Evolutionary conservation across 2,797 vertebrate species (phyloP).

Genomic region (Malurus leucopterus): DNA sequence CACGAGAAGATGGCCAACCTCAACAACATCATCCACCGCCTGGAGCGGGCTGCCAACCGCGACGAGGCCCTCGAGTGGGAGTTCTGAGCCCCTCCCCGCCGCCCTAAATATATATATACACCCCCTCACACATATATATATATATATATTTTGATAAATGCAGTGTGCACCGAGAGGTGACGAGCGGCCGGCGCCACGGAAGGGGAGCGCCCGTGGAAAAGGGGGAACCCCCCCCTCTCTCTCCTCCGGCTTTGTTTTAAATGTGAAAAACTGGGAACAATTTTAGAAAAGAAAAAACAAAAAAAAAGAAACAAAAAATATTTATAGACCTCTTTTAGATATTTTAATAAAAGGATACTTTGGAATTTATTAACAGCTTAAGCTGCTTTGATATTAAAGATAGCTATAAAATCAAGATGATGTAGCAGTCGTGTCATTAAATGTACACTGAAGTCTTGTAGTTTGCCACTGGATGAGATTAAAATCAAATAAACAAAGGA

Average conservation of each 20-base stretch:
- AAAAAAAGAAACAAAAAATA: conserved; percentile 67
- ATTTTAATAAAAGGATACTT: conserved; percentile 98
- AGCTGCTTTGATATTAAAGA: conserved; percentile 94
- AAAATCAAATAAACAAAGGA: conserved; percentile 63
- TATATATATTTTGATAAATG: conserved; percentile 65
- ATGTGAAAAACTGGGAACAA: conserved; percentile 71
- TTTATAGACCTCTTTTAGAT: conserved; percentile 95
- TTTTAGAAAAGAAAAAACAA: conserved; percentile 75
- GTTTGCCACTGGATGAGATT: conserved; percentile 99
- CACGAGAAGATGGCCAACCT: conserved; percentile 99
- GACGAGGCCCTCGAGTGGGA: conserved; percentile 97
- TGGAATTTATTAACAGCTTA: conserved; percentile 92
- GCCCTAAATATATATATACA: background rate
- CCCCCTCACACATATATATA: conserved; percentile 31
- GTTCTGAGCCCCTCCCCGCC: conserved; percentile 74
- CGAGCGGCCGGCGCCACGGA: background rate
- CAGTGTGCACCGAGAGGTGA: background rate
- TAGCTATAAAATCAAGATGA: conserved; percentile 88
- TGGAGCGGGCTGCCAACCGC: conserved; percentile 93
- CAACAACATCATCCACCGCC: conserved; percentile 97
- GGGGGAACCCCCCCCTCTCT: background rate
- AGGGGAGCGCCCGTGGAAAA: background rate
- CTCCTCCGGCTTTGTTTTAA: conserved; percentile 35
- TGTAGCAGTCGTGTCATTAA: conserved; percentile 92
- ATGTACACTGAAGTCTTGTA: conserved; percentile 94